Conservation (phyloP, 53 echinoderm and acorn worm genomes). For the Paracentrotus lividus region DNA sequence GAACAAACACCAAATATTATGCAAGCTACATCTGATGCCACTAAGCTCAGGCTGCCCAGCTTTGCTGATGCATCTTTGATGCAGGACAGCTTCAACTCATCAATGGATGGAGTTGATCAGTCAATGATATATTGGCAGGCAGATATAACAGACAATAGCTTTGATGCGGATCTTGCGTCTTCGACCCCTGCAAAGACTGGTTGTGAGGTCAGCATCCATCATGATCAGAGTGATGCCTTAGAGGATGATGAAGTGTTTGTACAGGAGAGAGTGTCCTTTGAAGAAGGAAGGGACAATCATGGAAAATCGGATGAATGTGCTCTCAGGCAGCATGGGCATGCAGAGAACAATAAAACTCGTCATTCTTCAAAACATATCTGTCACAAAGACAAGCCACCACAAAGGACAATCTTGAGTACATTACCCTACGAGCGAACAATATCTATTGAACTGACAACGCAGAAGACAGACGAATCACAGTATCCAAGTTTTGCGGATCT, state of each 20-base stretch:
- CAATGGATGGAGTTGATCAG: conserved; percentile 18
- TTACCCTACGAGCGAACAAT: conserved; percentile 29
- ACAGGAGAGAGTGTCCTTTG: neutral
- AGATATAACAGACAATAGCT: conserved; percentile 58
- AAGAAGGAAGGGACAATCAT: neutral
- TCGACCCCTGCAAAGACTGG: conserved; percentile 3
- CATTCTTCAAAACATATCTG: neutral
- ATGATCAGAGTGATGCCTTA: neutral
- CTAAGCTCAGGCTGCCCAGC: conserved; percentile 29
- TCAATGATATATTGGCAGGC: conserved; percentile 67
- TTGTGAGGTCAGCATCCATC: conserved; percentile 4
- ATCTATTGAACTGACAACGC: conserved; percentile 7
- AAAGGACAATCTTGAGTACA: conserved; percentile 26
- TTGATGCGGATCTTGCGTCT: conserved; percentile 58
- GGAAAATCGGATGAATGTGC: neutral
- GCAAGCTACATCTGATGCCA: neutral
- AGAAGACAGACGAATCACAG: neutral
- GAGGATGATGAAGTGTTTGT: conserved; percentile 55
- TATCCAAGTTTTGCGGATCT: neutral
- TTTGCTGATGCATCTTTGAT: neutral
- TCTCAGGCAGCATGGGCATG: neutral
- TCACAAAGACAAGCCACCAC: neutral
- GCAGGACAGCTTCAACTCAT: conserved; percentile 66
- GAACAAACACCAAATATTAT: neutral
- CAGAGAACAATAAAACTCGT: neutral